Evolutionary conservation across 2,113 vertebrate genomes (phyloP).

Genomic region (Sander lucioperca): DNA sequence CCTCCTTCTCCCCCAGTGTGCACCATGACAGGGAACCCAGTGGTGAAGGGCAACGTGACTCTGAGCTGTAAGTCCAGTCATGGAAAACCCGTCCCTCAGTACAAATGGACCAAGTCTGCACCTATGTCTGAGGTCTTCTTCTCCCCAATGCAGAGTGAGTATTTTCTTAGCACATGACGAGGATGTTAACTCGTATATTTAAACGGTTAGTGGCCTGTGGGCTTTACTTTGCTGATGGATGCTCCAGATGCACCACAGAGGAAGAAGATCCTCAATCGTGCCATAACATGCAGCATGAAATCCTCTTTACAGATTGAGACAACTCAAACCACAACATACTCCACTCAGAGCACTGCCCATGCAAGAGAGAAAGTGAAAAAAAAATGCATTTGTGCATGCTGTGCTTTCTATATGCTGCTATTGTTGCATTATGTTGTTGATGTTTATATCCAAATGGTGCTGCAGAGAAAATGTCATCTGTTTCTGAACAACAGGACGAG

Average conservation of each 20-base stretch:
- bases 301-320: constrained; percentile 57
- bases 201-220: not conserved
- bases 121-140: constrained; percentile 87
- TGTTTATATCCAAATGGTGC: constrained; percentile 44
- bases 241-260: constrained; percentile 22
- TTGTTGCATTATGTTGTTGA: constrained; percentile 20
- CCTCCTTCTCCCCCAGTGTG: constrained; percentile 90
- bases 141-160: constrained; percentile 87
- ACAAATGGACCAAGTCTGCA: constrained; percentile 88
- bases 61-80: constrained; percentile 88
- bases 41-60: constrained; percentile 88
- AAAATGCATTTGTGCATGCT: not conserved
- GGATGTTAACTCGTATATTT: not conserved
- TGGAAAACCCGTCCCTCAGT: constrained; percentile 89
- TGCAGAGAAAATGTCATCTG: constrained; percentile 67
- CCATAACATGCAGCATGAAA: constrained; percentile 33
- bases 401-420: not conserved
- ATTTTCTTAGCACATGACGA: not conserved
- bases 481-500: constrained; percentile 68
- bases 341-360: constrained; percentile 5
- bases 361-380: not conserved
- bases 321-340: not conserved
- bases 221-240: not conserved
- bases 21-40: constrained; percentile 81
- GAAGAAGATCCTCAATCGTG: constrained; percentile 22